phyloP scores from a whole-genome alignment of 2,888 invertebrate species.

The Chaetoderma sp. region DNA sequence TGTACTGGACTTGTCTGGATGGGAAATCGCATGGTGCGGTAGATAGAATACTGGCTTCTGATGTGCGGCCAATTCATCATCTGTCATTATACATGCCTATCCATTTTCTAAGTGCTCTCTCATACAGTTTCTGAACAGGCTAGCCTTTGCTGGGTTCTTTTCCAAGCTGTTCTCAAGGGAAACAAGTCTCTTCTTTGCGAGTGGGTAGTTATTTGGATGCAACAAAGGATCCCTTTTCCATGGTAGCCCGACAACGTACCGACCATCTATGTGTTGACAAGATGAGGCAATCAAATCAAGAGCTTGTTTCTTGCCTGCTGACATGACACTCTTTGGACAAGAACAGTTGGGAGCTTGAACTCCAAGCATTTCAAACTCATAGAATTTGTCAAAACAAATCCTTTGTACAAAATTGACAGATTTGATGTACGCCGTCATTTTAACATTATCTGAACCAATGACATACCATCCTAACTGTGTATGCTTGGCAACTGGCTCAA shows the following conservation, averaged over 20 bases:
- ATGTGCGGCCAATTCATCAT: background rate
- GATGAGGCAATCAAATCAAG: background rate
- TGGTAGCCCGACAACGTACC: conserved; percentile 6
- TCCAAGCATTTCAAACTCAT: conserved; percentile 18
- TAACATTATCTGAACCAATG: conserved; percentile 12
- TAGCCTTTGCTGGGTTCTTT: conserved; percentile 6
- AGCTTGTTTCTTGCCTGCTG: background rate
- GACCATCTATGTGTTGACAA: background rate
- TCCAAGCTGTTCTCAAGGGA: conserved; percentile 14
- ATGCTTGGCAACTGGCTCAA: conserved; percentile 13
- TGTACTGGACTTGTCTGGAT: conserved; percentile 11
- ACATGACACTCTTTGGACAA: background rate
- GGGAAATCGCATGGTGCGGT: conserved; percentile 21
- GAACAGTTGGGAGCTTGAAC: conserved; percentile 10
- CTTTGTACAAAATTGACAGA: conserved; percentile 13
- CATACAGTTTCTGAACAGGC: conserved; percentile 3
- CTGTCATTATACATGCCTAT: conserved; percentile 1
- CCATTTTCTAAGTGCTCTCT: conserved; percentile 13
- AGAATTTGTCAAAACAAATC: conserved; percentile 7
- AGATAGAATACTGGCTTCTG: conserved; percentile 10
- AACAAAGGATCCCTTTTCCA: conserved; percentile 12
- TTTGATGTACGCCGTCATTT: background rate
- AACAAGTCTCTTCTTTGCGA: conserved; percentile 10
- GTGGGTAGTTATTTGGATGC: conserved; percentile 10
- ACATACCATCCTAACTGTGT: conserved; percentile 17